A percentile compares a stretch with the other conserved stretches of the same genome.
Evolutionary conservation across 35 echinoderm and acorn worm genomes (phyloP).

Genomic region (Ophioderma brevispina): DNA sequence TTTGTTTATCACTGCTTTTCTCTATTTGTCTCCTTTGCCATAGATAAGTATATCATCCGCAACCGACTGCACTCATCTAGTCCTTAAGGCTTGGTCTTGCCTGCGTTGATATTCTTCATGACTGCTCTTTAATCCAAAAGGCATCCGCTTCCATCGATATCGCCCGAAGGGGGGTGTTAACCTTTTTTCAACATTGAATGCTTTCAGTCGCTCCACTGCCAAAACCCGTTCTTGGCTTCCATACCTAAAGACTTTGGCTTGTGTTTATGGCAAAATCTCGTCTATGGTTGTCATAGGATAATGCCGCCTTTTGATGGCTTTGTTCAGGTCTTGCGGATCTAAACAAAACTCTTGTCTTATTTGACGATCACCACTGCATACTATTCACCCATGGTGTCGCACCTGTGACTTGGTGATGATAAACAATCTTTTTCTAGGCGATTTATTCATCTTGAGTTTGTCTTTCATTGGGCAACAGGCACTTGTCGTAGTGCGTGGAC

Average conservation of each 20-base stretch:
- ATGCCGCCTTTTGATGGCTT: constrained; percentile 13
- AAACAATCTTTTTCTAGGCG: neutral
- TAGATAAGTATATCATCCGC: constrained; percentile 61
- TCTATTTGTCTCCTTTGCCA: constrained; percentile 52
- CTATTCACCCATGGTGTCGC: constrained; percentile 27
- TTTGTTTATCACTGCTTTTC: constrained; percentile 45
- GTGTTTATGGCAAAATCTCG: constrained; percentile 3
- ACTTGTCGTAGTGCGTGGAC: neutral
- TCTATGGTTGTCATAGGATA: constrained; percentile 10
- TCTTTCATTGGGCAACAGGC: neutral
- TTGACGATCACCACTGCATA: neutral
- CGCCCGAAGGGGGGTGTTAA: constrained; percentile 65
- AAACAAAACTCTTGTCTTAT: constrained; percentile 25
- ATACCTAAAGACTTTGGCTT: constrained; percentile 31
- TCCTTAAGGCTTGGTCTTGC: constrained; percentile 25
- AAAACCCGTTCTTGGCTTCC: constrained; percentile 24
- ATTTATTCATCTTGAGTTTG: constrained; percentile 27
- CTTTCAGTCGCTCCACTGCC: constrained; percentile 11
- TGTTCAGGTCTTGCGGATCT: constrained; percentile 33
- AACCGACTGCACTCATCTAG: neutral
- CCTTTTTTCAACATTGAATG: constrained; percentile 66
- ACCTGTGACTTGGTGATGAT: neutral
- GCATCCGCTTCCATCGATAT: constrained; percentile 67
- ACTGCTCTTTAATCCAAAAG: constrained; percentile 49
- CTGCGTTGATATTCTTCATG: constrained; percentile 63